Evolutionary conservation across 2,888 invertebrate species (phyloP).

Genomic region (Oxytorus armatus): DNA sequence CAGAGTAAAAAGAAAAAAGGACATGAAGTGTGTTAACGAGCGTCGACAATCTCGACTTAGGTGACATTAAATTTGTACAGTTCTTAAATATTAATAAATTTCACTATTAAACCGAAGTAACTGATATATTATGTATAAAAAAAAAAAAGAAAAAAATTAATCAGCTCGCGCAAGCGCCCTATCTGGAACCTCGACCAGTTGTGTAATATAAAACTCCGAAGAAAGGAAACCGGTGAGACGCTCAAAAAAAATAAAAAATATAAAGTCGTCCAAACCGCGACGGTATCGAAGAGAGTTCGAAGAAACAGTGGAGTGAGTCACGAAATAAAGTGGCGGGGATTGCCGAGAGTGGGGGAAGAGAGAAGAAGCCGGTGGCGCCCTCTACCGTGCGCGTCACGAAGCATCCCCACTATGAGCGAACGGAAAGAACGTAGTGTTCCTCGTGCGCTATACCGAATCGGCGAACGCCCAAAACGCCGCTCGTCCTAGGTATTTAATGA

Average conservation of each 20-base stretch:
- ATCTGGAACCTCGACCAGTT: slow-evolving; percentile 72
- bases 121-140: slow-evolving; percentile 73
- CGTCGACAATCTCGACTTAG: slow-evolving; percentile 82
- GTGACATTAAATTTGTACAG: slow-evolving; percentile 84
- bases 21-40: slow-evolving; percentile 78
- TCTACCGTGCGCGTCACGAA: slow-evolving; percentile 68
- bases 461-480: slow-evolving; percentile 60
- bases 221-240: slow-evolving; percentile 56
- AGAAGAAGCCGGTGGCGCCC: slow-evolving; percentile 51
- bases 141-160: slow-evolving; percentile 55
- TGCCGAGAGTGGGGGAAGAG: slow-evolving; percentile 17
- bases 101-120: slow-evolving; percentile 79
- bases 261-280: neutral
- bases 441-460: slow-evolving; percentile 56
- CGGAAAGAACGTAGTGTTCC: slow-evolving; percentile 72
- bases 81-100: slow-evolving; percentile 84
- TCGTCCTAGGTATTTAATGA: slow-evolving; percentile 67
- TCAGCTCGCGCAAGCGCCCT: slow-evolving; percentile 70
- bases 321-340: slow-evolving; percentile 55
- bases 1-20: slow-evolving; percentile 37
- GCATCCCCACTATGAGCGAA: slow-evolving; percentile 65
- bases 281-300: slow-evolving; percentile 28
- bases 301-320: slow-evolving; percentile 12
- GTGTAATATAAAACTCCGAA: slow-evolving; percentile 72
- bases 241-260: neutral